Evolutionary conservation across 2,113 vertebrate species (phyloP).

Genomic region (Thryonomys swinderianus): DNA sequence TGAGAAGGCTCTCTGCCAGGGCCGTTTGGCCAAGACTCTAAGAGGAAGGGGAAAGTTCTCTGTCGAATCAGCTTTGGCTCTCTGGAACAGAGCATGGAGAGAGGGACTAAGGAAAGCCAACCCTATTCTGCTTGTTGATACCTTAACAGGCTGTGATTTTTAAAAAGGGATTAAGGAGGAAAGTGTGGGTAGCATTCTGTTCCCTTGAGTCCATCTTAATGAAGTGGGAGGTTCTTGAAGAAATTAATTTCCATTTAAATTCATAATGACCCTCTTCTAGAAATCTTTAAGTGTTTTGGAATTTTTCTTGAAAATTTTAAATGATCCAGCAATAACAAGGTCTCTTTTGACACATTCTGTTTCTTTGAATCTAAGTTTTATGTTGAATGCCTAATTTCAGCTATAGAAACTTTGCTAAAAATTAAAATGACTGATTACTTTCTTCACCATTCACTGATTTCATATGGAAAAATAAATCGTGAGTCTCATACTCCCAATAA

Average conservation of each 20-base stretch:
- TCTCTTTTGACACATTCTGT: constrained; percentile 56
- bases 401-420: constrained; percentile 47
- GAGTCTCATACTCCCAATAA: constrained; percentile 58
- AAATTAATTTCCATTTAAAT: constrained; percentile 84
- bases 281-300: constrained; percentile 75
- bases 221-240: constrained; percentile 80
- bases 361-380: constrained; percentile 62
- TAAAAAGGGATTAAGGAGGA: constrained; percentile 74
- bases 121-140: constrained; percentile 78
- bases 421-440: constrained; percentile 51
- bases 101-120: constrained; percentile 66
- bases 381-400: constrained; percentile 57
- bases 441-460: constrained; percentile 63
- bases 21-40: constrained; percentile 67
- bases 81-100: constrained; percentile 68
- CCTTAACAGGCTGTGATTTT: constrained; percentile 82
- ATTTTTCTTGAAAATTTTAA: constrained; percentile 80
- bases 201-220: constrained; percentile 80
- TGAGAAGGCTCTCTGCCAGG: constrained; percentile 70
- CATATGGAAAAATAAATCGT: constrained; percentile 62
- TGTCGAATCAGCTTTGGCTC: constrained; percentile 77
- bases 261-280: constrained; percentile 79
- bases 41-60: constrained; percentile 80
- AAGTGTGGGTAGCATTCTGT: constrained; percentile 79
- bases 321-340: constrained; percentile 72